A percentile compares a stretch with the other conserved stretches of the same genome.
Evolutionary conservation across 1,140 invertebrate genomes (phyloP).

Genomic region (Rhizoglyphus robini): DNA sequence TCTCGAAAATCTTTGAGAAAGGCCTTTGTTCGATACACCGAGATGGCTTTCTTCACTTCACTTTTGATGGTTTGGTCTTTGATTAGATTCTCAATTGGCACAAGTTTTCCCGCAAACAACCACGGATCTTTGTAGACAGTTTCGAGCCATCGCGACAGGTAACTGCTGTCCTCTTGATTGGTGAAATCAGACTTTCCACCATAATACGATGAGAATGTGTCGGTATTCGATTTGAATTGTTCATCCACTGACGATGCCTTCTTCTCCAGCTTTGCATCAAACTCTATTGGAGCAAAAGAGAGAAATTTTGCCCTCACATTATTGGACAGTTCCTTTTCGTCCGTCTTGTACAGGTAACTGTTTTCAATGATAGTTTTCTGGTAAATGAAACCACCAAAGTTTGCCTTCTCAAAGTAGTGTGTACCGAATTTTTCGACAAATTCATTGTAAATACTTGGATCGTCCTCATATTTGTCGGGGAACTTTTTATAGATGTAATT

Average conservation of each 20-base stretch:
- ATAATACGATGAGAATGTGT: neutral
- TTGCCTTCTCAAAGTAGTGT: neutral
- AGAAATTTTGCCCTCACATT: neutral
- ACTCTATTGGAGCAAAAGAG: neutral
- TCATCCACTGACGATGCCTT: neutral
- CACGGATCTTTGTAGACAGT: neutral
- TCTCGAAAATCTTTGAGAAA: neutral
- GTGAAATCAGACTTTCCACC: neutral
- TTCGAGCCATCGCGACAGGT: neutral
- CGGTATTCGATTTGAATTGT: neutral
- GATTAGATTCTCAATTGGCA: neutral
- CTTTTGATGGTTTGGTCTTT: neutral
- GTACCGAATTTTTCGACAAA: no score
- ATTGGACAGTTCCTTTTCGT: neutral
- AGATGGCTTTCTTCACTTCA: neutral
- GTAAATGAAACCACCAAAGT: neutral
- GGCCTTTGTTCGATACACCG: neutral
- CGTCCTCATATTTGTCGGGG: no score
- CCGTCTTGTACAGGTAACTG: neutral
- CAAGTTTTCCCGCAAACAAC: neutral
- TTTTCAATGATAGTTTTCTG: no score
- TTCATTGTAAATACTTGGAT: no score
- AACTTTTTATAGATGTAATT: no score
- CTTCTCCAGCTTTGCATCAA: neutral
- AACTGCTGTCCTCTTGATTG: neutral